These are phyloP conservation scores for Lordiphosa mommai DNA, from an alignment of 1,140 invertebrate genomes.

Conservation along the genomic window DNA sequence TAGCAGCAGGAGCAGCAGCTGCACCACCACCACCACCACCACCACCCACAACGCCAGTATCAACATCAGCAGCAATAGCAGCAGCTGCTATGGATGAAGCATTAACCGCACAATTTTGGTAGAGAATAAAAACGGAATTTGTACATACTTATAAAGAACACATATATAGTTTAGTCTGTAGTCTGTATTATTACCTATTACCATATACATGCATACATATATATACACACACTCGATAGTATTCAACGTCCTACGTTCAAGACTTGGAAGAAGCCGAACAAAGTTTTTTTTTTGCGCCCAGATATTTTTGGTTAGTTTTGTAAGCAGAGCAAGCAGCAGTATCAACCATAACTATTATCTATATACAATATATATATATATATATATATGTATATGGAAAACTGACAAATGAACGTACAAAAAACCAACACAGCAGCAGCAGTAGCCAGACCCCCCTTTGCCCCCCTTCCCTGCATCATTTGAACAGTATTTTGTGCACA, in stretches of 20 bases:
- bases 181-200: constrained; percentile 25
- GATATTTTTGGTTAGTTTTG: constrained; percentile 39
- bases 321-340: constrained; percentile 21
- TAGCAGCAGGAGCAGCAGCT: neutral
- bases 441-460: neutral
- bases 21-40: constrained; percentile 12
- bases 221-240: constrained; percentile 28
- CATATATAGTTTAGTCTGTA: constrained; percentile 26
- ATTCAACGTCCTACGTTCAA: constrained; percentile 49
- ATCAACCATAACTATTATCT: constrained; percentile 40
- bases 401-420: constrained; percentile 13
- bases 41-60: too few species aligned
- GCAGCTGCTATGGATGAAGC: constrained; percentile 21
- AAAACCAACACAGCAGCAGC: constrained; percentile 18
- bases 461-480: constrained; percentile 19
- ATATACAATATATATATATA: constrained; percentile 15
- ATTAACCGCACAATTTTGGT: constrained; percentile 67
- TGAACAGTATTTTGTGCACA: constrained; percentile 68
- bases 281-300: constrained; percentile 22
- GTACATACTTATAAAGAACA: constrained; percentile 38
- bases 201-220: constrained; percentile 21
- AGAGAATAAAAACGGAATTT: constrained; percentile 40
- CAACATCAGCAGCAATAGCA: constrained; percentile 3
- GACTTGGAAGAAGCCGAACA: constrained; percentile 9
- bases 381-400: too few species aligned